Percentiles rank a stretch among this genome's conserved stretches.
These are phyloP conservation scores for Zeugodacus cucurbitae DNA, from an alignment of 1,140 invertebrate genomes.

Conservation along the genomic window DNA sequence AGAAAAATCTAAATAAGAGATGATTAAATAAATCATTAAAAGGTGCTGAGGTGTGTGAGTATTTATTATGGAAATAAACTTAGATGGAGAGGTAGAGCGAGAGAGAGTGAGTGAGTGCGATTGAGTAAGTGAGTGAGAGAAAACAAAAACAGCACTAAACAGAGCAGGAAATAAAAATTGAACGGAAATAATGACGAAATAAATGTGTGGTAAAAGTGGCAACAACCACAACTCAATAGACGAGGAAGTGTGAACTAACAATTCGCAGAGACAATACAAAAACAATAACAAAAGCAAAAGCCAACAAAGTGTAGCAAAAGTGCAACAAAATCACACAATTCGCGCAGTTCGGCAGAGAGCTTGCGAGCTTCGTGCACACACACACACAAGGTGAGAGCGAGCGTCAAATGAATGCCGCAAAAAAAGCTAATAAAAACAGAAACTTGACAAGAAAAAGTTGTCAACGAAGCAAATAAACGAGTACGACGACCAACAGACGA, in stretches of 20 bases:
- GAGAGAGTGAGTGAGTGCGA: neutral
- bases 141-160: neutral
- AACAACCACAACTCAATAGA: constrained; percentile 16
- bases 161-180: neutral
- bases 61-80: neutral
- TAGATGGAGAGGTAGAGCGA: neutral
- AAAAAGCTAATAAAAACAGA: neutral
- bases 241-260: constrained; percentile 10
- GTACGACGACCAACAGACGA: neutral
- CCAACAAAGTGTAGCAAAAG: neutral
- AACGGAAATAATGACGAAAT: constrained; percentile 7
- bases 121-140: neutral
- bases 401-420: neutral
- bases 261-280: neutral
- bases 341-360: neutral
- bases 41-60: neutral
- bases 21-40: neutral
- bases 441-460: neutral
- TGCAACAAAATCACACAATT: neutral
- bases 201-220: neutral
- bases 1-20: neutral
- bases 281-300: neutral
- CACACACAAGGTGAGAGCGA: neutral
- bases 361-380: too few species aligned
- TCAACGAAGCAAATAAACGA: neutral